These are phyloP conservation scores for Marisa cornuarietis DNA, from an alignment of 1,140 invertebrate species.

Conservation along the genomic window DNA sequence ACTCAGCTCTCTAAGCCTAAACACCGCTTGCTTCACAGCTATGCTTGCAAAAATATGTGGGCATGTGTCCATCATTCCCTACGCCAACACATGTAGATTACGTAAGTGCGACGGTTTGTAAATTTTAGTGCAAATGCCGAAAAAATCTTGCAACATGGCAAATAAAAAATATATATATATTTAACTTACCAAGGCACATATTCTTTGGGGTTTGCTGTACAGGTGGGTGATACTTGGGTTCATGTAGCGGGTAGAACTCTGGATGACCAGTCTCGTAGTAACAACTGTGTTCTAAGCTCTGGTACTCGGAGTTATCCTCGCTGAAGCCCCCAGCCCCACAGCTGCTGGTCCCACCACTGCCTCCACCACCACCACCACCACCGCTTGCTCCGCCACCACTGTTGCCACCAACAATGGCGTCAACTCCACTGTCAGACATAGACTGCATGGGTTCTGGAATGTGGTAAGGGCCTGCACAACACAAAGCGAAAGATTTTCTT, in stretches of 20 bases:
- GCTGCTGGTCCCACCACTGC: slow-evolving; percentile 10
- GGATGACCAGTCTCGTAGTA: slow-evolving; percentile 73
- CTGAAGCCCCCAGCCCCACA: slow-evolving; percentile 53
- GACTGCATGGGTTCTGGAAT: slow-evolving; percentile 13
- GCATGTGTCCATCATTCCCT: too few species aligned
- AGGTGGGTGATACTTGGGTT: slow-evolving; percentile 62
- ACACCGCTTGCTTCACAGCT: too few species aligned
- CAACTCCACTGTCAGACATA: slow-evolving; percentile 1
- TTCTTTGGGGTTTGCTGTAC: slow-evolving; percentile 44
- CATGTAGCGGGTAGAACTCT: slow-evolving; percentile 75
- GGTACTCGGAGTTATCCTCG: slow-evolving; percentile 77
- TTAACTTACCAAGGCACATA: slow-evolving; percentile 47
- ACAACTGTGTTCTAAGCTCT: slow-evolving; percentile 70
- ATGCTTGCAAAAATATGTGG: too few species aligned
- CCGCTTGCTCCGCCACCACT: slow-evolving; percentile 22
- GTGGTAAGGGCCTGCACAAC: slow-evolving; percentile 24
- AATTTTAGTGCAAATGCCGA: too few species aligned
- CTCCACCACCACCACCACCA: background rate
- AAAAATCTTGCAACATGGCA: too few species aligned
- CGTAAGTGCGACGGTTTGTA: too few species aligned
- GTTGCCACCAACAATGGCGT: slow-evolving; percentile 37
- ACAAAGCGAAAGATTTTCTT: too few species aligned
- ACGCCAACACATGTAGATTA: too few species aligned
- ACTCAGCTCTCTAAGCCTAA: too few species aligned
- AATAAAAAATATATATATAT: too few species aligned